Evolutionary conservation across 2,797 vertebrate species (phyloP).

Genomic region (Betta splendens): DNA sequence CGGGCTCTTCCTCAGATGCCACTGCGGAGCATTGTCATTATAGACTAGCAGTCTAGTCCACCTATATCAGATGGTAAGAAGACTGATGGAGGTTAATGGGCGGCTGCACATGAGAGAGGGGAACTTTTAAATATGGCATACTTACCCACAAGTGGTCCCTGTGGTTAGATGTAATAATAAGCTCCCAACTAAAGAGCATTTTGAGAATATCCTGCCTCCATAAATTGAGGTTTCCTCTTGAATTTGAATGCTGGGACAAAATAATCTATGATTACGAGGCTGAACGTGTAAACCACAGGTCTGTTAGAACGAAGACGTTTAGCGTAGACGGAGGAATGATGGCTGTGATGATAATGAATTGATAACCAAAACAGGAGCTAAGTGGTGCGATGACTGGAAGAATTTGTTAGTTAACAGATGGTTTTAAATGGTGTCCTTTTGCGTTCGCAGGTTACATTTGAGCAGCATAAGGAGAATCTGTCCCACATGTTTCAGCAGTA

Average conservation of each 20-base stretch:
- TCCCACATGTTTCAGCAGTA: conserved; percentile 89
- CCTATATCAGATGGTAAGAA: conserved; percentile 72
- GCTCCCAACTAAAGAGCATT: conserved; percentile 26
- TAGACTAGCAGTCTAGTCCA: conserved; percentile 73
- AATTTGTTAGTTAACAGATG: neutral
- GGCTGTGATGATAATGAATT: too few species aligned
- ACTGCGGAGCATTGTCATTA: conserved; percentile 68
- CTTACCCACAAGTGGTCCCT: conserved; percentile 38
- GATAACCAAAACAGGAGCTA: neutral
- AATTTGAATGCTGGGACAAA: conserved; percentile 1
- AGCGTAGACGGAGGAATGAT: too few species aligned
- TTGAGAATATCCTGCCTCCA: conserved; percentile 13
- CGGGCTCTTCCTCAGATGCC: conserved; percentile 78
- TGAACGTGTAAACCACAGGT: neutral
- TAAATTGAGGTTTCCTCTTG: conserved; percentile 14
- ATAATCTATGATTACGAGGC: conserved; percentile 7
- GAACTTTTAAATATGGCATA: conserved; percentile 51
- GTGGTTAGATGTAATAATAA: conserved; percentile 35
- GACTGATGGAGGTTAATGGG: conserved; percentile 73
- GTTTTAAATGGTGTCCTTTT: neutral
- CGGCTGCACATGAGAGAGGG: conserved; percentile 27
- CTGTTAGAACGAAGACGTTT: neutral
- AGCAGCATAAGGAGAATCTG: conserved; percentile 94
- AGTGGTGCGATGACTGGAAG: neutral
- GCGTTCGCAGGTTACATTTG: conserved; percentile 90